These are phyloP conservation scores for Marmota monax DNA, from an alignment of 2,113 vertebrate species.

Conservation along the genomic window DNA sequence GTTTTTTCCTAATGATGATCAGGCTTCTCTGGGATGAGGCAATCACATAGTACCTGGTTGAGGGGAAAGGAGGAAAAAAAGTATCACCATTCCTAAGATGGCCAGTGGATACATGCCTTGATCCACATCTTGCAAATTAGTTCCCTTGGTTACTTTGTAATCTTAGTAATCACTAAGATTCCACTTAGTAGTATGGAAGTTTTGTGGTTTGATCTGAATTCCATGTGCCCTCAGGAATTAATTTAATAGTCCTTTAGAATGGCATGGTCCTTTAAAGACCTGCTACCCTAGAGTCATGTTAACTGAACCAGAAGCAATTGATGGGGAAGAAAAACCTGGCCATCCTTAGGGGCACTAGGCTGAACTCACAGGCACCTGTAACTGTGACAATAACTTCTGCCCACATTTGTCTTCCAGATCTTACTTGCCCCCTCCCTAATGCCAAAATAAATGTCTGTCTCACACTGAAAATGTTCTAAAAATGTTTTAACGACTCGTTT, in stretches of 20 bases:
- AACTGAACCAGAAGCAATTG: not conserved
- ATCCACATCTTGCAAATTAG: not conserved
- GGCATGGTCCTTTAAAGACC: not conserved
- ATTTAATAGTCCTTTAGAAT: not conserved
- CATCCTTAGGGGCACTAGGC: too few species aligned
- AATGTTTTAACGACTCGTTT: not conserved
- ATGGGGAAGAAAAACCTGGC: not conserved
- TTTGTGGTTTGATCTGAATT: not conserved
- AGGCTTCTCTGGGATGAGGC: not conserved
- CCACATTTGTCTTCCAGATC: not conserved
- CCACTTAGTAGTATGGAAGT: not conserved
- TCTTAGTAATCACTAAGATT: not conserved
- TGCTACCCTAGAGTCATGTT: not conserved
- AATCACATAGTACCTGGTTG: not conserved
- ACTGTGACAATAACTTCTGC: not conserved
- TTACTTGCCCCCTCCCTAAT: not conserved
- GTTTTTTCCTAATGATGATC: not conserved
- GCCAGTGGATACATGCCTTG: not conserved
- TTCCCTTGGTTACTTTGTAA: not conserved
- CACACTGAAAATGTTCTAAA: not conserved
- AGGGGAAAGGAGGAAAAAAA: not conserved
- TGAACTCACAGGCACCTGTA: too few species aligned
- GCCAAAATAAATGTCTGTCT: not conserved
- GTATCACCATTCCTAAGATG: not conserved
- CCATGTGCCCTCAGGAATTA: not conserved